Evolutionary conservation across 1,140 invertebrate species (phyloP), one percentile per base, ranked within the genome.

Genomic region (Druon quercuslanigerum): DNA sequence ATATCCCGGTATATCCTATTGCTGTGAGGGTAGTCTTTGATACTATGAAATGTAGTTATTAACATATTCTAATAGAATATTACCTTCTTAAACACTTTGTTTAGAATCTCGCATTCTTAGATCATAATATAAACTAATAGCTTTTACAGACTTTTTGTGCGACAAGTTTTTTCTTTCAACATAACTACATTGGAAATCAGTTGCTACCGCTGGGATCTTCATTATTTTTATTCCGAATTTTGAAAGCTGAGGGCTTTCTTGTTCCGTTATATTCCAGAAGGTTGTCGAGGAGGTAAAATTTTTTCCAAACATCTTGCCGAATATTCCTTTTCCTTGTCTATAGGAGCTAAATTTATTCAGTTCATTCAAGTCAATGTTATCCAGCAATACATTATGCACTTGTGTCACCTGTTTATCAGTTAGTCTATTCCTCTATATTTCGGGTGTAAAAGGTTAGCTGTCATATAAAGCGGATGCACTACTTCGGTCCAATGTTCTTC

Each of bases 101-200:
- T 54, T 7, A 54, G 51, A 54, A 1, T 16, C 13, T 7, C 51
- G 4, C 1, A 54, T 16, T n/a, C n/a, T 54, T 54, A 54, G n/a
- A 54, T 54, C n/a, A n/a, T 54, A n/a, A 54, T 54, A 54, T 14
- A 54, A 54, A 54, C n/a, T 54, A 7, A n/a, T n/a, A 54, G n/a
- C 0, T 7, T 54, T 54, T 54, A 3, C 16, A n/a, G n/a, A 54
- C 12, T n/a, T 13, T 54, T 54, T n/a, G 6, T n/a, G 14, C 2
- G 51, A n/a, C 16, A 54, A 54, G 51, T 16, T n/a, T 13, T 54
- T 54, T 16, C n/a, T n/a, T 16, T 54, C n/a, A 16, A n/a, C n/a
- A 54, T 7, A 54, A 54, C n/a, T n/a, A 54, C 14, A 54, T 7
- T 7, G 6, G n/a, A 54, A 13, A n/a, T 54, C n/a, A 16, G 2